These are phyloP conservation scores for Masticophis lateralis DNA, from an alignment of 2,797 vertebrate species.

Conservation along the genomic window DNA sequence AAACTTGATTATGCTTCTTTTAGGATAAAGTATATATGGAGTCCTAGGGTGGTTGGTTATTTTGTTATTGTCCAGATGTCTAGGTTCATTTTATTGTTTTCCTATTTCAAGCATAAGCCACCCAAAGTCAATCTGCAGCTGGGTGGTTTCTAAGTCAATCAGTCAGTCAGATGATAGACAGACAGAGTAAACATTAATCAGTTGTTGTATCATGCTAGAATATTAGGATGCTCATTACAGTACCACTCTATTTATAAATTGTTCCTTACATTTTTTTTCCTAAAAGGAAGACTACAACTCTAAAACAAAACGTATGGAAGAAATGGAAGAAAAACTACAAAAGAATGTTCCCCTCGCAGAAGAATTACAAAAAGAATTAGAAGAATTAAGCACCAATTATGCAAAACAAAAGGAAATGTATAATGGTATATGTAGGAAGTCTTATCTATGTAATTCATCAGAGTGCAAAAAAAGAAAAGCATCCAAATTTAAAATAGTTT, in stretches of 20 bases:
- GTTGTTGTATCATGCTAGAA: background rate
- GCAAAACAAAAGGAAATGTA: conserved; percentile 31
- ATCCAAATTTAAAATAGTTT: background rate
- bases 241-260: background rate
- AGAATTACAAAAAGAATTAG: conserved; percentile 14
- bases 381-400: background rate
- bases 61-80: background rate
- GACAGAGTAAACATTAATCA: background rate
- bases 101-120: background rate
- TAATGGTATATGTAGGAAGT: conserved; percentile 24
- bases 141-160: background rate
- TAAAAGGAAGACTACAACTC: conserved; percentile 53
- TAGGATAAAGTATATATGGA: background rate
- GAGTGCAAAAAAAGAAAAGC: background rate
- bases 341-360: conserved; percentile 47
- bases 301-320: conserved; percentile 23
- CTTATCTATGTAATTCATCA: background rate
- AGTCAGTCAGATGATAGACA: background rate
- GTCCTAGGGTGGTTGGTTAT: background rate
- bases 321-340: conserved; percentile 53
- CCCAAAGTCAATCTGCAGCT: background rate
- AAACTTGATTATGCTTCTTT: background rate
- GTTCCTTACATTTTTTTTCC: conserved; percentile 23
- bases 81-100: background rate
- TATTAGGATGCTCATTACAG: background rate